phyloP scores from a whole-genome alignment of 2,888 invertebrate genomes.

The Leptarthrus brevirostris region DNA sequence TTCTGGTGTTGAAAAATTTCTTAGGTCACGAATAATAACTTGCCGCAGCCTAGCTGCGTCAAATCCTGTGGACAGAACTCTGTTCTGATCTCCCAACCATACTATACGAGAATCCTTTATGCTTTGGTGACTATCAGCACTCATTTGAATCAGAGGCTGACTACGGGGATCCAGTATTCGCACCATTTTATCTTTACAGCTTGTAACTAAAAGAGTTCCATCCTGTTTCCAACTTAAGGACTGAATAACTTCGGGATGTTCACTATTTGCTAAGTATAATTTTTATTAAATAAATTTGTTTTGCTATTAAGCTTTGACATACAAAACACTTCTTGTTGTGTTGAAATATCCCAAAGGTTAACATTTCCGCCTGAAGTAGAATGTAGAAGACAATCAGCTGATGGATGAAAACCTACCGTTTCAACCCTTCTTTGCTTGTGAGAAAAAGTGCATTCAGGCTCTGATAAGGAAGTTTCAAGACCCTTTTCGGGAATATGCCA shows the following conservation, averaged over 20 bases:
- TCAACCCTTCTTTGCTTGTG: constrained; percentile 88
- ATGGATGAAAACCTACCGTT: constrained; percentile 91
- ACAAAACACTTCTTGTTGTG: constrained; percentile 84
- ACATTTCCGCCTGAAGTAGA: constrained; percentile 85
- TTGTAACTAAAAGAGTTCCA: constrained; percentile 81
- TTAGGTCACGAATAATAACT: constrained; percentile 87
- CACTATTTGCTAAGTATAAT: constrained; percentile 73
- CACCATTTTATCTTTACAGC: constrained; percentile 91
- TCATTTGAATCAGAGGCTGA: constrained; percentile 71
- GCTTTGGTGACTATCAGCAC: constrained; percentile 85
- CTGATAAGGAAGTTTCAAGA: constrained; percentile 79
- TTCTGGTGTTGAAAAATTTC: constrained; percentile 81
- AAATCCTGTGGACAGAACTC: constrained; percentile 91
- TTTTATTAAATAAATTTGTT: too few relatives aligned
- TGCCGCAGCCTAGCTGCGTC: constrained; percentile 88
- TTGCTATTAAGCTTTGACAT: too few relatives aligned
- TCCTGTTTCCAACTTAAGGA: constrained; percentile 91
- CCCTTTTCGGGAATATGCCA: constrained; percentile 91
- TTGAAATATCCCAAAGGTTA: constrained; percentile 87
- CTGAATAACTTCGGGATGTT: constrained; percentile 89
- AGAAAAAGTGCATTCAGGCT: constrained; percentile 83
- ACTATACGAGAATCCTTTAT: constrained; percentile 92
- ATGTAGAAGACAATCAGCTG: constrained; percentile 88
- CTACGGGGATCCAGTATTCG: constrained; percentile 86
- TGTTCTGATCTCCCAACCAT: constrained; percentile 88